Percentiles rank a stretch among this genome's conserved stretches.
Conservation (phyloP, 2,797 vertebrate species). For the Sphenodon punctatus region DNA sequence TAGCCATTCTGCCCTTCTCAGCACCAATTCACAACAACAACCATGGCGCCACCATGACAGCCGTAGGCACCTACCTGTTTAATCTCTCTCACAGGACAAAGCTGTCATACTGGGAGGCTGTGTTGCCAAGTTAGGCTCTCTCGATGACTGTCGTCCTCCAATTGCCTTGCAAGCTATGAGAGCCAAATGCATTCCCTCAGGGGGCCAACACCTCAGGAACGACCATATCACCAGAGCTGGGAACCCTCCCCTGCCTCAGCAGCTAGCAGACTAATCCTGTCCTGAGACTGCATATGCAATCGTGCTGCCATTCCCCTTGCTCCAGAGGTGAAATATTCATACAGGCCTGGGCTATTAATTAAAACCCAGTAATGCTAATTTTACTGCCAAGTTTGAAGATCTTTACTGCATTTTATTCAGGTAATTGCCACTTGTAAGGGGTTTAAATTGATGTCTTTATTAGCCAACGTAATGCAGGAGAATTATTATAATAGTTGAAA, state of each 20-base stretch:
- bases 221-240: not conserved
- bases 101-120: no score
- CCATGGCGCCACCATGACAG: not conserved
- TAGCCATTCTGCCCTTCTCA: not conserved
- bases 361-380: constrained; percentile 72
- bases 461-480: constrained; percentile 64
- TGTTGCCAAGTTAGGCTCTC: not conserved
- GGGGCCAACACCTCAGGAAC: rapidly evolving
- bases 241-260: no score
- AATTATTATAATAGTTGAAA: constrained; percentile 69
- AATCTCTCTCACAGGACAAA: not conserved
- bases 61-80: not conserved
- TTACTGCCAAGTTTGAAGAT: constrained; percentile 75
- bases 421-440: constrained; percentile 76
- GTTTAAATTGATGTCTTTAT: constrained; percentile 76
- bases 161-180: not conserved
- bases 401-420: constrained; percentile 78
- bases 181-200: rapidly evolving
- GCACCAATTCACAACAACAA: not conserved
- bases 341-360: constrained; percentile 73
- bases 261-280: not conserved
- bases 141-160: not conserved
- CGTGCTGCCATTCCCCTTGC: constrained; percentile 39
- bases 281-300: not conserved
- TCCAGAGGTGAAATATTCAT: constrained; percentile 41